Evolutionary conservation across 2,888 invertebrate species (phyloP).

Genomic region (Eupithecia subfuscata): DNA sequence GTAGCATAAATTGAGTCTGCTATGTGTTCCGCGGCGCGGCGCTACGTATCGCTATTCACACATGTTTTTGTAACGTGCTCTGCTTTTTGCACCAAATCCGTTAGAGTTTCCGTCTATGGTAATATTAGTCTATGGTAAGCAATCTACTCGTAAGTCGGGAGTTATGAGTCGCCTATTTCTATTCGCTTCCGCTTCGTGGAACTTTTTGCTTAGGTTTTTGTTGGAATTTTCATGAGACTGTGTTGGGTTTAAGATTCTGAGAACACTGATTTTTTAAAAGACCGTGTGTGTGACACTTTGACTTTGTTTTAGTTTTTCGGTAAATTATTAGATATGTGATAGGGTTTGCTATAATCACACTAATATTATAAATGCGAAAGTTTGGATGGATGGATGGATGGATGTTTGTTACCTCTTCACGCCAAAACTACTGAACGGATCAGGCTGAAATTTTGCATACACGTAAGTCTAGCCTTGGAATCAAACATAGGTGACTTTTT

Average conservation of each 20-base stretch:
- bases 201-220: not conserved
- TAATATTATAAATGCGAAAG: no score
- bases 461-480: no score
- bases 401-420: no score
- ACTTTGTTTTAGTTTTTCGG: no score
- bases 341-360: no score
- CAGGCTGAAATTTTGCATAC: no score
- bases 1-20: conserved; percentile 63
- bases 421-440: no score
- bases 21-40: conserved; percentile 34
- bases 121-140: conserved; percentile 29
- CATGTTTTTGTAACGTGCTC: conserved; percentile 34
- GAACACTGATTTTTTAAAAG: not conserved
- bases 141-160: conserved; percentile 23
- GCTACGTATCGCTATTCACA: conserved; percentile 32
- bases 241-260: not conserved
- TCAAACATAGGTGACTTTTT: no score
- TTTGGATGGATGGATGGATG: no score
- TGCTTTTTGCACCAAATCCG: conserved; percentile 33
- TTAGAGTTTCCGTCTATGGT: conserved; percentile 28
- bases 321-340: no score
- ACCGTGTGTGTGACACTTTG: no score
- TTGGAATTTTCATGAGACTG: not conserved
- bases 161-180: conserved; percentile 29
- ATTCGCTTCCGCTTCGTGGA: not conserved